Percentiles rank a stretch among this genome's conserved stretches.
These are phyloP conservation scores for Nudaria mundana DNA, from an alignment of 2,888 invertebrate genomes.

Conservation along the genomic window DNA sequence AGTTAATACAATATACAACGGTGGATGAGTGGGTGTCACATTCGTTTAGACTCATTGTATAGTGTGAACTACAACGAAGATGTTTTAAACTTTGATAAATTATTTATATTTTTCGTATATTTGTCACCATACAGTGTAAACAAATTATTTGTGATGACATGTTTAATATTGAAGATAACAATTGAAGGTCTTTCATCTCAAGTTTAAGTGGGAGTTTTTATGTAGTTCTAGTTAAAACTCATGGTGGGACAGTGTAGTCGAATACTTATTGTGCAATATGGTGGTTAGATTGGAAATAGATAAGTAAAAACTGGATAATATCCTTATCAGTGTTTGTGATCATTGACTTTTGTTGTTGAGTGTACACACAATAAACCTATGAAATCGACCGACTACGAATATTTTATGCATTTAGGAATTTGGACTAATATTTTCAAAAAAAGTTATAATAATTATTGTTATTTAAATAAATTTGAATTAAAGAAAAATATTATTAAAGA, in stretches of 20 bases:
- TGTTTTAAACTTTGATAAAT: conserved; percentile 7
- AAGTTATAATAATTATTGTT: too few relatives aligned
- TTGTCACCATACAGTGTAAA: neutral
- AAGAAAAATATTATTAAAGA: too few relatives aligned
- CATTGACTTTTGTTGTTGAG: too few relatives aligned
- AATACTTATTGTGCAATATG: neutral
- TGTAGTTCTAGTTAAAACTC: neutral
- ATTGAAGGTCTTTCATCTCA: neutral
- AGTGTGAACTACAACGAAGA: too few relatives aligned
- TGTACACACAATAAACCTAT: too few relatives aligned
- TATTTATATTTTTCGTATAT: neutral
- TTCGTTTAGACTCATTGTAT: conserved; percentile 7
- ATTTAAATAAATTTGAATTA: too few relatives aligned
- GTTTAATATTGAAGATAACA: conserved; percentile 8
- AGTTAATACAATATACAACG: conserved; percentile 17
- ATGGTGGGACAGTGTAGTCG: neutral
- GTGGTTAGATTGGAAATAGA: too few relatives aligned
- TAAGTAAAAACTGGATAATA: too few relatives aligned
- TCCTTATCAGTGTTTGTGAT: too few relatives aligned
- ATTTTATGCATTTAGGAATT: too few relatives aligned
- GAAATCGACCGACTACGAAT: too few relatives aligned
- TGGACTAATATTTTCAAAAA: too few relatives aligned
- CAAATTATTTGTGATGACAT: conserved; percentile 5
- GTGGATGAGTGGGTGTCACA: conserved; percentile 25
- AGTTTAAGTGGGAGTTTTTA: neutral